phyloP scores from a whole-genome alignment of 2,797 vertebrate genomes.

The Anolis apletophallus region DNA sequence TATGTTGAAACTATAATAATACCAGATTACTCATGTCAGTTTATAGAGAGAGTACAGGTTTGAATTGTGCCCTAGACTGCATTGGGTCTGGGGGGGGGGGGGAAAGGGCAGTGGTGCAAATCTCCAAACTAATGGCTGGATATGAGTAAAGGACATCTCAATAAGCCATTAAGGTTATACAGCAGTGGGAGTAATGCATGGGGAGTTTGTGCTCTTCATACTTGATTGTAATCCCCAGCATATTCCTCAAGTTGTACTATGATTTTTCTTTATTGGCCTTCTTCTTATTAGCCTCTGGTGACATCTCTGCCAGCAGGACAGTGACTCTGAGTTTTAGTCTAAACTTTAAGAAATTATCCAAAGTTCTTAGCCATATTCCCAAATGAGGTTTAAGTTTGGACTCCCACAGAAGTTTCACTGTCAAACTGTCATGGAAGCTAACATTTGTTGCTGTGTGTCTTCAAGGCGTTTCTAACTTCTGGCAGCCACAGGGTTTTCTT shows the following conservation, averaged over 20 bases:
- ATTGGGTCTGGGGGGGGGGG: not conserved
- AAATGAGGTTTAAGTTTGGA: too few relatives aligned
- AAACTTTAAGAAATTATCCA: too few relatives aligned
- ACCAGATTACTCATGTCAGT: too few relatives aligned
- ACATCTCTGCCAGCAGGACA: too few relatives aligned
- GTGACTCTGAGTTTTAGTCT: too few relatives aligned
- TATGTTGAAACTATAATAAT: too few relatives aligned
- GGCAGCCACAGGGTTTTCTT: too few relatives aligned
- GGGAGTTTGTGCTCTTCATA: not conserved
- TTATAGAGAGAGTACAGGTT: too few relatives aligned
- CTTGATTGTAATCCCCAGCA: not conserved
- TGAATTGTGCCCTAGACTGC: not conserved
- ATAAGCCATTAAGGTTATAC: not conserved
- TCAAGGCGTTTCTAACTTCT: too few relatives aligned
- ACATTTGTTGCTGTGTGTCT: not conserved
- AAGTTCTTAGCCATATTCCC: too few relatives aligned
- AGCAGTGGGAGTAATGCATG: not conserved
- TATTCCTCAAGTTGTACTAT: not conserved
- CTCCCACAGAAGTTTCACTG: too few relatives aligned
- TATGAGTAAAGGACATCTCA: not conserved
- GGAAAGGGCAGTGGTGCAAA: not conserved
- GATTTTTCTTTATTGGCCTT: not conserved
- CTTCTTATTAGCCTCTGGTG: not conserved
- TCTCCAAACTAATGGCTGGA: not conserved
- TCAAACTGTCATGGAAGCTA: too few relatives aligned